phyloP scores from a whole-genome alignment of 2,113 vertebrate genomes.

The Cacatua alba region DNA sequence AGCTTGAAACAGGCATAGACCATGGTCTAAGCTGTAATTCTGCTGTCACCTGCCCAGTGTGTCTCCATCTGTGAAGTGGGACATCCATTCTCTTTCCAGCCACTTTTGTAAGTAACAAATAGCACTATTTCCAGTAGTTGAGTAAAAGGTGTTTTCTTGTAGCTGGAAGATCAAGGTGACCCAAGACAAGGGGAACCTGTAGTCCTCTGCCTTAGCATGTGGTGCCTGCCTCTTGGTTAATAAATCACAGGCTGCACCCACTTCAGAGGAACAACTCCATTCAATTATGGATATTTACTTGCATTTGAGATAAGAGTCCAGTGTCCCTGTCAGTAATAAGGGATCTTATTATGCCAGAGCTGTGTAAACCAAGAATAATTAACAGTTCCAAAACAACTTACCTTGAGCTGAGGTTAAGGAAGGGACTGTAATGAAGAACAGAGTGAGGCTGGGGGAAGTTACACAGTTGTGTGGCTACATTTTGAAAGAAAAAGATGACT shows the following conservation, averaged over 20 bases:
- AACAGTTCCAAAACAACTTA: not conserved
- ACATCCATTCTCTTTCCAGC: not conserved
- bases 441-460: not conserved
- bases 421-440: not conserved
- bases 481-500: not conserved
- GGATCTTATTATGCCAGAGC: not conserved
- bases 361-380: not conserved
- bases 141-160: not conserved
- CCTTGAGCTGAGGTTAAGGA: not conserved
- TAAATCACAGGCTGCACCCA: not conserved
- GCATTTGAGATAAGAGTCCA: not conserved
- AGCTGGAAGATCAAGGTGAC: not conserved
- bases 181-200: not conserved
- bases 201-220: not conserved
- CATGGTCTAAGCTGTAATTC: not conserved
- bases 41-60: not conserved
- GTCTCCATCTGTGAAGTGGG: not conserved
- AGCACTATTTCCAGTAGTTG: not conserved
- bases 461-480: not conserved
- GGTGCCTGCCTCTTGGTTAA: not conserved
- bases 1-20: not conserved
- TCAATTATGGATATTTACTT: not conserved
- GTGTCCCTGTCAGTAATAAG: not conserved
- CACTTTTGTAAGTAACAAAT: not conserved
- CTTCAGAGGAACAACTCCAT: not conserved